These are phyloP conservation scores for Notoglanidium macrostoma DNA, from an alignment of 2,797 vertebrate species.

Conservation along the genomic window DNA sequence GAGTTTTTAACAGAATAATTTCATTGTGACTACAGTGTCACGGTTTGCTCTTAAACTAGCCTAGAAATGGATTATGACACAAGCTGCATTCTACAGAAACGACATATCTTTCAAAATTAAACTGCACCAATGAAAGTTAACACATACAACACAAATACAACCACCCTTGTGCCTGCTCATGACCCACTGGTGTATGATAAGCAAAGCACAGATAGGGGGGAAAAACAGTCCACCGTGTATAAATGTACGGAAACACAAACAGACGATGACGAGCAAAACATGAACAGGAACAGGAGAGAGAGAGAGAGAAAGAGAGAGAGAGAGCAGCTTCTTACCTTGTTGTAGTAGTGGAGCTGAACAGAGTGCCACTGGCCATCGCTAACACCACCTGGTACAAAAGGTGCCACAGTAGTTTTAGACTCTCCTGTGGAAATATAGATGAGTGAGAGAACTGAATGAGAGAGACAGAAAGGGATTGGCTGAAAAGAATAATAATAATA, in stretches of 20 bases:
- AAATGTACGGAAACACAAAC: slow-evolving; percentile 11
- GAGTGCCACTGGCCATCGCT: slow-evolving; percentile 96
- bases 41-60: not conserved
- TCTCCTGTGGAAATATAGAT: slow-evolving; percentile 78
- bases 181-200: not conserved
- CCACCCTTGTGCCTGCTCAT: not conserved
- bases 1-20: not conserved
- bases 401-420: slow-evolving; percentile 87
- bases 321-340: slow-evolving; percentile 85
- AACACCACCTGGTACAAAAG: slow-evolving; percentile 85
- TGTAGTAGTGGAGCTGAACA: slow-evolving; percentile 95
- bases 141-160: not conserved
- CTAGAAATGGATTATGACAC: not conserved
- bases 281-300: not conserved
- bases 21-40: not conserved
- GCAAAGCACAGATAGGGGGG: not conserved
- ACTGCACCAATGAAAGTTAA: not conserved
- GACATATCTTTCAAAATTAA: not conserved
- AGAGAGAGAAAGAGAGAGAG: not conserved
- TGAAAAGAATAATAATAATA: not conserved
- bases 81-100: not conserved
- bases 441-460: not conserved
- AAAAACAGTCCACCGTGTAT: not conserved
- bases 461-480: not conserved
- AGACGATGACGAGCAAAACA: not conserved